phyloP scores from a whole-genome alignment of 92 coral and sea anemone genomes.

The Heteractis magnifica region DNA sequence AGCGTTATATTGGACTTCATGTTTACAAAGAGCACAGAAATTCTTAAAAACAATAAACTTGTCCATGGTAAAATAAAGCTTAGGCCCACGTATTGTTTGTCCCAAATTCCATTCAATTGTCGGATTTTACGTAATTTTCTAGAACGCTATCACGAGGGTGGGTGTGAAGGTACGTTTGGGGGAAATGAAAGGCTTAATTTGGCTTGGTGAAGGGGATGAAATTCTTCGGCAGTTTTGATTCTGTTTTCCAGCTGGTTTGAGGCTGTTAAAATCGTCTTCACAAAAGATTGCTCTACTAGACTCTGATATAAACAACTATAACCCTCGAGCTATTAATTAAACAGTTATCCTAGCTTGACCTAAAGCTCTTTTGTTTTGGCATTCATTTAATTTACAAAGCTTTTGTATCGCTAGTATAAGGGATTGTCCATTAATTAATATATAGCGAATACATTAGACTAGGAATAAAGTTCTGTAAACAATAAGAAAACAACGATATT shows the following conservation, averaged over 20 bases:
- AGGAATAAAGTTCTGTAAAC: slow-evolving; percentile 55
- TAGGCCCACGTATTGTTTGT: neutral
- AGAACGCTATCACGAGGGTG: neutral
- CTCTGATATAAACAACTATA: slow-evolving; percentile 26
- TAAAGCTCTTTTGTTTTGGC: slow-evolving; percentile 57
- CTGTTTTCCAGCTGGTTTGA: neutral
- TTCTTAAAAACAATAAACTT: neutral
- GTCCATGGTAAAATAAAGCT: neutral
- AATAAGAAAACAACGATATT: slow-evolving; percentile 25
- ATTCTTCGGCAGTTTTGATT: neutral
- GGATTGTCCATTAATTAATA: slow-evolving; percentile 93
- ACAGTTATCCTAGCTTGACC: slow-evolving; percentile 55
- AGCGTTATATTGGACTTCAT: neutral
- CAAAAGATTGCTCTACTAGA: neutral
- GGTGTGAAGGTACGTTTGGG: neutral
- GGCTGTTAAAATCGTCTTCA: neutral
- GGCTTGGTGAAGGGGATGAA: neutral
- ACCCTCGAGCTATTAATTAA: slow-evolving; percentile 73
- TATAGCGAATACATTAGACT: slow-evolving; percentile 72
- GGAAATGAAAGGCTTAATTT: neutral
- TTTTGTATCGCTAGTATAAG: slow-evolving; percentile 65
- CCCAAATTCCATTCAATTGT: neutral
- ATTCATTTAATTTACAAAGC: slow-evolving; percentile 92
- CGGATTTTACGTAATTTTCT: neutral
- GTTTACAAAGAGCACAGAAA: neutral